Percentiles rank a stretch among this genome's conserved stretches.
Evolutionary conservation across 2,113 vertebrate species (phyloP).

Genomic region (Hiodon alosoides): DNA sequence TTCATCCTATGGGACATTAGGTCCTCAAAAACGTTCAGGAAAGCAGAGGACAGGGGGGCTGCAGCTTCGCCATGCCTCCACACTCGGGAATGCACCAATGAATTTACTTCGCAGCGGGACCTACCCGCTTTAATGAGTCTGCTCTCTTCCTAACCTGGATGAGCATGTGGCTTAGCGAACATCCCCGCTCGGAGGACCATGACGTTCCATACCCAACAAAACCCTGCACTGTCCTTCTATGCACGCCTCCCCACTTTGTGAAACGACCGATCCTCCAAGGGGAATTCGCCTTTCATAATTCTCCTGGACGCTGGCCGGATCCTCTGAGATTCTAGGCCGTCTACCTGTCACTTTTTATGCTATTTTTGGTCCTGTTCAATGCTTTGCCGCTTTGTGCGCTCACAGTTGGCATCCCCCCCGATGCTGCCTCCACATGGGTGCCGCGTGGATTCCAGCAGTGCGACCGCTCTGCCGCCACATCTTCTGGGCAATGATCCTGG

Average conservation of each 20-base stretch:
- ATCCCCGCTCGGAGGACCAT: not conserved
- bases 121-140: not conserved
- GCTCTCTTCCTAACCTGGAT: too few species aligned
- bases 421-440: conserved; percentile 10
- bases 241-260: too few species aligned
- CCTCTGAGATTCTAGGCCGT: too few species aligned
- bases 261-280: too few species aligned
- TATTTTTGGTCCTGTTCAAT: conserved; percentile 1
- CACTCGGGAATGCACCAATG: too few species aligned
- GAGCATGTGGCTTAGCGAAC: not conserved
- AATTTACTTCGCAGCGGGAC: too few species aligned
- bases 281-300: too few species aligned
- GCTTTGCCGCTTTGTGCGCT: not conserved
- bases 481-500: not conserved
- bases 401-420: conserved; percentile 1
- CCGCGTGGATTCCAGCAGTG: conserved; percentile 11
- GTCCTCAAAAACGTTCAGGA: too few species aligned
- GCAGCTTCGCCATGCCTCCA: too few species aligned
- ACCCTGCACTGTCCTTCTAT: too few species aligned
- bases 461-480: conserved; percentile 15
- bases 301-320: too few species aligned
- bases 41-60: too few species aligned
- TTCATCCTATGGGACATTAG: not conserved
- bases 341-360: not conserved
- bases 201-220: not conserved